phyloP scores from a whole-genome alignment of 2,113 vertebrate genomes.

The Saguinus midas region DNA sequence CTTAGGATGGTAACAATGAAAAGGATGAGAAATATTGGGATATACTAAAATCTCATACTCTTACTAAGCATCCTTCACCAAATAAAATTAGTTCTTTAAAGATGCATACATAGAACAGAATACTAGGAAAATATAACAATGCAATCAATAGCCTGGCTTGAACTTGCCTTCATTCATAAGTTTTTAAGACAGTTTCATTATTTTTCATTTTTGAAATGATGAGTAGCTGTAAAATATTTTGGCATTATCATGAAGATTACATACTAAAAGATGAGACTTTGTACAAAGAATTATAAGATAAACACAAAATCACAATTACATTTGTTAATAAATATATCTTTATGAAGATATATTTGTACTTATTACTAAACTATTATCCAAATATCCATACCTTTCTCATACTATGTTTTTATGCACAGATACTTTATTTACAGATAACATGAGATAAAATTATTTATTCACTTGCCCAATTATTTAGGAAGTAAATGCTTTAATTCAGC shows the following conservation, averaged over 20 bases:
- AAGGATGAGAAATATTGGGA: not conserved
- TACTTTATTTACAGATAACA: not conserved
- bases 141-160: not conserved
- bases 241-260: not conserved
- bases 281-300: not conserved
- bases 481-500: not conserved
- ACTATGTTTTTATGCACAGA: not conserved
- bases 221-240: not conserved
- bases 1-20: not conserved
- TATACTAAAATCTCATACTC: not conserved
- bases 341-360: not conserved
- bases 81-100: conserved; percentile 44
- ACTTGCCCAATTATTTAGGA: not conserved
- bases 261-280: not conserved
- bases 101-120: not conserved
- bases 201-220: not conserved
- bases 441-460: not conserved
- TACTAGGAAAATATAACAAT: not conserved
- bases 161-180: not conserved
- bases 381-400: not conserved
- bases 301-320: not conserved
- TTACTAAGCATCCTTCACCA: not conserved
- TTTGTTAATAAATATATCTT: not conserved
- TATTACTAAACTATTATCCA: not conserved
- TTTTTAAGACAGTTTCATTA: not conserved